Percentiles rank a stretch among this genome's conserved stretches.
phyloP scores from a whole-genome alignment of 2,797 vertebrate genomes.

The Peromyscus aztecus region DNA sequence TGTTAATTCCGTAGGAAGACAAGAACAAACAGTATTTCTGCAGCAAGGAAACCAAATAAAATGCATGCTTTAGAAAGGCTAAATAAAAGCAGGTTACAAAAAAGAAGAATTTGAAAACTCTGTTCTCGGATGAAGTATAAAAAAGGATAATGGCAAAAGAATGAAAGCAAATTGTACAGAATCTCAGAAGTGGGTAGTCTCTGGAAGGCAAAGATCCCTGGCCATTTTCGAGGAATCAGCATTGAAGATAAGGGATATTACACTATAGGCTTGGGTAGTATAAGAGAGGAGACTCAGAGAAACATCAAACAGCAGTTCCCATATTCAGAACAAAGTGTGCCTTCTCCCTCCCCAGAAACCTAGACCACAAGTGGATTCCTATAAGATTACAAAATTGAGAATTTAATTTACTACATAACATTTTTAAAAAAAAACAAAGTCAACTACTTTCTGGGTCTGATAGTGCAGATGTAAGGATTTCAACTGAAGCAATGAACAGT shows the following conservation, averaged over 20 bases:
- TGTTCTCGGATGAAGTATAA: background rate
- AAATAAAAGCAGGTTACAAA: constrained; percentile 44
- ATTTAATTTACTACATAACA: background rate
- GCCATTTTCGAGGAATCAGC: constrained; percentile 20
- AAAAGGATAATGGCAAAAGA: background rate
- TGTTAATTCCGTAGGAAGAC: constrained; percentile 45
- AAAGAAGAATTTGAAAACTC: background rate
- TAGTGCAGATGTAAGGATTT: background rate
- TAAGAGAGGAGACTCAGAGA: background rate
- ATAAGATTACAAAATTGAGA: constrained; percentile 44
- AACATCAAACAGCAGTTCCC: background rate
- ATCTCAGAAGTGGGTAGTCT: background rate
- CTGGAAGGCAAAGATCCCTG: constrained; percentile 10
- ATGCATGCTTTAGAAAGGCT: constrained; percentile 28
- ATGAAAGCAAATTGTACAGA: background rate
- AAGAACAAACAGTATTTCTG: constrained; percentile 49
- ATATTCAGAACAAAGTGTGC: background rate
- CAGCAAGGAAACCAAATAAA: constrained; percentile 14
- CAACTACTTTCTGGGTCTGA: background rate
- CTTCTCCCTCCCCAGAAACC: background rate
- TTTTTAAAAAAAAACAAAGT: background rate
- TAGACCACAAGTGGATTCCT: background rate
- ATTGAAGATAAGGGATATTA: background rate
- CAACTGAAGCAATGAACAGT: constrained; percentile 1
- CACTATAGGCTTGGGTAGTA: background rate